A percentile compares a stretch with the other conserved stretches of the same genome.
Evolutionary conservation across 1,140 invertebrate genomes (phyloP).

Genomic region (Caenorhabditis inopinata): DNA sequence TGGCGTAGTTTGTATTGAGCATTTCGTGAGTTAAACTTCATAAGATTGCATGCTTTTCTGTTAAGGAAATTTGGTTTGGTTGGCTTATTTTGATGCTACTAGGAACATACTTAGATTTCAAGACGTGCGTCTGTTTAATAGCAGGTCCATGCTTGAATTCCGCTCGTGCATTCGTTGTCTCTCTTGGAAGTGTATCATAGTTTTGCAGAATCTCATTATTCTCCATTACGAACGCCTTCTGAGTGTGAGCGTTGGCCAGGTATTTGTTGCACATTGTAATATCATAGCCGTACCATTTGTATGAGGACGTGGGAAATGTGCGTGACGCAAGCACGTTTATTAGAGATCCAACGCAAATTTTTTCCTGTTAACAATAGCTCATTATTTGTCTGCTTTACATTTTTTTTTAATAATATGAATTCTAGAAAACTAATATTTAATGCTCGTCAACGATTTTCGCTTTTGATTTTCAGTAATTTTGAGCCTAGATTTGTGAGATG

Average conservation of each 20-base stretch:
- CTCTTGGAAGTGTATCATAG: too few species aligned
- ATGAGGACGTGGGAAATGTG: background rate
- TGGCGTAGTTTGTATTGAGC: background rate
- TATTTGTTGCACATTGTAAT: background rate
- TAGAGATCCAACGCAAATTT: background rate
- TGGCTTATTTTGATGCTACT: too few species aligned
- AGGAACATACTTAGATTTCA: too few species aligned
- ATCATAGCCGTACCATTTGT: constrained; percentile 7
- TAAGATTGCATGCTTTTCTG: background rate
- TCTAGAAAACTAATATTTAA: too few species aligned
- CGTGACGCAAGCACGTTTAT: background rate
- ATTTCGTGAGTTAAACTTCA: background rate
- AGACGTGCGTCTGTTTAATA: background rate
- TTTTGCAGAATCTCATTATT: background rate
- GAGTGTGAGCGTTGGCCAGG: background rate
- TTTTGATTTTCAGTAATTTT: too few species aligned
- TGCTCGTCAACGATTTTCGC: too few species aligned
- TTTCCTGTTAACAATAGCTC: background rate
- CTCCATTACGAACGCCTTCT: background rate
- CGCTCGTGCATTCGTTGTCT: too few species aligned
- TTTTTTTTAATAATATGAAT: too few species aligned
- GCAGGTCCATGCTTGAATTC: too few species aligned
- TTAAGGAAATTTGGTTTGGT: background rate
- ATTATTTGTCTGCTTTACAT: too few species aligned
- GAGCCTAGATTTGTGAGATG: too few species aligned